These are phyloP conservation scores for Clarias fuscus DNA, from an alignment of 2,797 vertebrate genomes.

Conservation along the genomic window DNA sequence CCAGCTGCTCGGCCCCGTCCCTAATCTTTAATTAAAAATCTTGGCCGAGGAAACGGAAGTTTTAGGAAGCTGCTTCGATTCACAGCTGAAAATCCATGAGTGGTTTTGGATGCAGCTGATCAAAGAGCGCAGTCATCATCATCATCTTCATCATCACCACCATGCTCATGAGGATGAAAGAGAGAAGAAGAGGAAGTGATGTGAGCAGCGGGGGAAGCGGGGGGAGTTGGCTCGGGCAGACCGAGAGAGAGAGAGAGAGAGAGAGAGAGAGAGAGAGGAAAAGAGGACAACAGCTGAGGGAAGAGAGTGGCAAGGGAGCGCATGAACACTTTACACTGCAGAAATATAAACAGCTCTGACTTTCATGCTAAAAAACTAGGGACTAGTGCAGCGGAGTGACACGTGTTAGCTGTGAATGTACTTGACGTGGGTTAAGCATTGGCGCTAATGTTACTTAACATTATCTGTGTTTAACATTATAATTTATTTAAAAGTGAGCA, in stretches of 20 bases:
- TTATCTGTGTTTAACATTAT: background rate
- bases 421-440: background rate
- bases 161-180: background rate
- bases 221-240: background rate
- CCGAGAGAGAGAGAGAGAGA: background rate
- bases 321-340: background rate
- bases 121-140: conserved; percentile 44
- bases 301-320: conserved; percentile 1
- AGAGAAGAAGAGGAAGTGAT: background rate
- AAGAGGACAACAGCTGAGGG: conserved; percentile 13
- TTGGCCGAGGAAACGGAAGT: conserved; percentile 25
- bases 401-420: background rate
- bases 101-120: conserved; percentile 58
- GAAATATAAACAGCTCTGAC: background rate
- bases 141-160: background rate
- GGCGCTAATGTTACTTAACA: background rate
- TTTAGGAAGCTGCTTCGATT: conserved; percentile 48
- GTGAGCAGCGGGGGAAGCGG: background rate
- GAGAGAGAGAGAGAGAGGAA: background rate
- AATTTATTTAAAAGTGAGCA: background rate
- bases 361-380: background rate
- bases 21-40: conserved; percentile 53
- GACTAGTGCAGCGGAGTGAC: background rate
- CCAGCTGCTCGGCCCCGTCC: conserved; percentile 16
- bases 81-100: conserved; percentile 49